phyloP scores from a whole-genome alignment of 2,113 vertebrate genomes.

The Microcebus tavaratra region DNA sequence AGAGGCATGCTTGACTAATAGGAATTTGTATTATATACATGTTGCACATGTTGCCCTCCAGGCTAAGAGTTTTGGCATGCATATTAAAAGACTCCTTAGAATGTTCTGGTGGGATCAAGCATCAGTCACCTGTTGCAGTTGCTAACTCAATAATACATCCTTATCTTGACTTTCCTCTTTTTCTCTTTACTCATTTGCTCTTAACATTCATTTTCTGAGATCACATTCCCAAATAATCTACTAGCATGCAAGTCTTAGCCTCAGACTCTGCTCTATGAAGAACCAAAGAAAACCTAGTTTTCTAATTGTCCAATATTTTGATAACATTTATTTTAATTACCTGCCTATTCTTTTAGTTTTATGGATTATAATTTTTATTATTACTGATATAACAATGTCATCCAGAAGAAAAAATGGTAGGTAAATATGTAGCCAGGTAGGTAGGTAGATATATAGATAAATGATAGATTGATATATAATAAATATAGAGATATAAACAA shows the following conservation, averaged over 20 bases:
- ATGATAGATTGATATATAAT: no score
- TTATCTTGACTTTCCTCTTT: background rate
- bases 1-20: background rate
- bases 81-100: background rate
- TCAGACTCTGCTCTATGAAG: background rate
- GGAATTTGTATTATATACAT: background rate
- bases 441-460: no score
- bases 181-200: background rate
- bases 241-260: background rate
- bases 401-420: background rate
- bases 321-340: background rate
- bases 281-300: background rate
- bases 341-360: background rate
- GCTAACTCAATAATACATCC: background rate
- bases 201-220: background rate
- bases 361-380: background rate
- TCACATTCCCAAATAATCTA: background rate
- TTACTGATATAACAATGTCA: background rate
- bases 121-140: background rate
- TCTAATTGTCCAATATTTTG: background rate
- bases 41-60: background rate
- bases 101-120: background rate
- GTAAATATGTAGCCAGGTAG: background rate
- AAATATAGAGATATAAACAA: no score
- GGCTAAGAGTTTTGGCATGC: background rate